Evolutionary conservation across 2,888 invertebrate genomes (phyloP).

Genomic region (Acronicta aceris): DNA sequence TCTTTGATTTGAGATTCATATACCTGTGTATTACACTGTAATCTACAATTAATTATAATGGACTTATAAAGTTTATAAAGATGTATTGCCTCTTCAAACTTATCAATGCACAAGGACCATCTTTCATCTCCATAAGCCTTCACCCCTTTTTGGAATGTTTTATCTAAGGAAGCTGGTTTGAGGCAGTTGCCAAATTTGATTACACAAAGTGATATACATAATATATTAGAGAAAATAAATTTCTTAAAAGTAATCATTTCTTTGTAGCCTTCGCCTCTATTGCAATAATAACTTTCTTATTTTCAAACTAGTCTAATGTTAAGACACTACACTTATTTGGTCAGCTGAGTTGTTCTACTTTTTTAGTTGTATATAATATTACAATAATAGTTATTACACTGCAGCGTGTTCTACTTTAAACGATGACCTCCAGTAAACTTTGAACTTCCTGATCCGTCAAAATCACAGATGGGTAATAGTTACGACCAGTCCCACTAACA

Average conservation of each 20-base stretch:
- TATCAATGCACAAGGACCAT: constrained; percentile 92
- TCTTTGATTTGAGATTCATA: constrained; percentile 80
- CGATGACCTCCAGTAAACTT: too few relatives aligned
- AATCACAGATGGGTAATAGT: too few relatives aligned
- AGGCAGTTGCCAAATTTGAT: constrained; percentile 33
- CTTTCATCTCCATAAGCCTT: constrained; percentile 91
- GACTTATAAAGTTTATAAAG: constrained; percentile 89
- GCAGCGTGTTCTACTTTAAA: too few relatives aligned
- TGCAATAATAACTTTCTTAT: too few relatives aligned
- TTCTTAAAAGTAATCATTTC: constrained; percentile 24
- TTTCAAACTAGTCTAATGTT: too few relatives aligned
- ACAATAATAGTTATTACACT: too few relatives aligned
- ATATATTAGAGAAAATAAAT: constrained; percentile 10
- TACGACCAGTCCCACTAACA: too few relatives aligned
- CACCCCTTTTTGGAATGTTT: constrained; percentile 85
- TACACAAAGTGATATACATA: constrained; percentile 3
- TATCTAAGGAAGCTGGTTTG: constrained; percentile 67
- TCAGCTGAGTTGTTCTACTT: too few relatives aligned
- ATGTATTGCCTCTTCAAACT: constrained; percentile 91
- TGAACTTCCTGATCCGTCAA: too few relatives aligned
- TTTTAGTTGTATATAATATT: too few relatives aligned
- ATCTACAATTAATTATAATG: constrained; percentile 90
- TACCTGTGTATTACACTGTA: constrained; percentile 85
- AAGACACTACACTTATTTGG: too few relatives aligned
- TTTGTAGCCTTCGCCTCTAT: background rate